phyloP scores from a whole-genome alignment of 2,113 vertebrate species.

The Panthera uncia region DNA sequence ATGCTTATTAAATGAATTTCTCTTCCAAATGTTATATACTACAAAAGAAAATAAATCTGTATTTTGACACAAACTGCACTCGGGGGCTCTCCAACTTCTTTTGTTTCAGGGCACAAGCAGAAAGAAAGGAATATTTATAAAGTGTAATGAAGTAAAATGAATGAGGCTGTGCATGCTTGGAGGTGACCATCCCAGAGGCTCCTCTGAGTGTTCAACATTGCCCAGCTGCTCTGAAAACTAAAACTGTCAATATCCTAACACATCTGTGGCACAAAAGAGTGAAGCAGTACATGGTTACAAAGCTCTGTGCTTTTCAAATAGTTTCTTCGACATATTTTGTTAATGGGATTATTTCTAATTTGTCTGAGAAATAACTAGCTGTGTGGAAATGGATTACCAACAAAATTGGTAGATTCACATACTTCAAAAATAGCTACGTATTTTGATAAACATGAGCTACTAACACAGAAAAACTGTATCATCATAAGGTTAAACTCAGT shows the following conservation, averaged over 20 bases:
- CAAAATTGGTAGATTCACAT: background rate
- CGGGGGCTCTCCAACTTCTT: background rate
- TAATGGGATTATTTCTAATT: background rate
- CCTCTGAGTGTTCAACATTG: background rate
- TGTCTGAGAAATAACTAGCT: slow-evolving; percentile 2
- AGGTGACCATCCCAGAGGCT: background rate
- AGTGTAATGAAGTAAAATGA: background rate
- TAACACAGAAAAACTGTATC: background rate
- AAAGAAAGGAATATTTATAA: slow-evolving; percentile 32
- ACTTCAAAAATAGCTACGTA: background rate
- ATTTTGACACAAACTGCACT: background rate
- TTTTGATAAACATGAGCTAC: slow-evolving; percentile 22
- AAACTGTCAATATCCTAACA: background rate
- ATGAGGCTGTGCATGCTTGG: background rate
- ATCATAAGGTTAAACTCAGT: background rate
- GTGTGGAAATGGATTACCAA: slow-evolving; percentile 20
- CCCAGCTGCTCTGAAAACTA: background rate
- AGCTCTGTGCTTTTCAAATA: slow-evolving; percentile 14
- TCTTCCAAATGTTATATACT: slow-evolving; percentile 45
- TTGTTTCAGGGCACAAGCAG: background rate
- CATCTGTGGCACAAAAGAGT: background rate
- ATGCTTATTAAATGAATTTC: slow-evolving; percentile 25
- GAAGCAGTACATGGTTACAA: background rate
- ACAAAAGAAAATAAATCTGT: slow-evolving; percentile 21
- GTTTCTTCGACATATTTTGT: slow-evolving; percentile 13